Conservation (phyloP, 2,113 vertebrate genomes). For the Pipa parva region DNA sequence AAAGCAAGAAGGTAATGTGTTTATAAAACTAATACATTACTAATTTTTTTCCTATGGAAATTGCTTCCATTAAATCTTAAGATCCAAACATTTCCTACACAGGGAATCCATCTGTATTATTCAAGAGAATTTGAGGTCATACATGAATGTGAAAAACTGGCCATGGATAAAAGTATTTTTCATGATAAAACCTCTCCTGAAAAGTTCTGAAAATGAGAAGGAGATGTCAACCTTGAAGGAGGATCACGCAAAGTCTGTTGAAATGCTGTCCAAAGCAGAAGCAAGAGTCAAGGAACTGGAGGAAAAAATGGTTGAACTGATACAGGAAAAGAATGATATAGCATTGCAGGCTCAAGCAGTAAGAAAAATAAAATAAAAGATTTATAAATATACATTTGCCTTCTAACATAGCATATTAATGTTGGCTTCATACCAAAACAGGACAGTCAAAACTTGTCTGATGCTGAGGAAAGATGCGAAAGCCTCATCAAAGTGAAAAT, state of each 20-base stretch:
- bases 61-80: no score
- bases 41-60: not conserved
- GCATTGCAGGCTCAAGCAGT: conserved; percentile 61
- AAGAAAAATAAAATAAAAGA: not conserved
- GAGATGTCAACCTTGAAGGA: conserved; percentile 77
- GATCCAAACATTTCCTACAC: conserved; percentile 11
- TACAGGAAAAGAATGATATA: conserved; percentile 83
- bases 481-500: conserved; percentile 68
- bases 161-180: conserved; percentile 71
- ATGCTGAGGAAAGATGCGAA: conserved; percentile 67
- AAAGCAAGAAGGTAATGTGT: conserved; percentile 74
- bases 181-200: conserved; percentile 69
- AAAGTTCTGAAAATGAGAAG: conserved; percentile 80
- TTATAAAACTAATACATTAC: not conserved
- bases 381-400: not conserved
- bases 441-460: conserved; percentile 65
- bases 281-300: conserved; percentile 73
- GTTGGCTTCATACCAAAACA: conserved; percentile 41
- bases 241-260: conserved; percentile 70
- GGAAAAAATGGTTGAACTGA: conserved; percentile 71
- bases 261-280: conserved; percentile 70
- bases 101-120: conserved; percentile 79
- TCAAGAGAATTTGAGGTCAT: conserved; percentile 76
- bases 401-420: no score
- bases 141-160: conserved; percentile 67